A percentile compares a stretch with the other conserved stretches of the same genome.
Conservation (phyloP, 2,888 invertebrate species). For the Microchrysa polita region DNA sequence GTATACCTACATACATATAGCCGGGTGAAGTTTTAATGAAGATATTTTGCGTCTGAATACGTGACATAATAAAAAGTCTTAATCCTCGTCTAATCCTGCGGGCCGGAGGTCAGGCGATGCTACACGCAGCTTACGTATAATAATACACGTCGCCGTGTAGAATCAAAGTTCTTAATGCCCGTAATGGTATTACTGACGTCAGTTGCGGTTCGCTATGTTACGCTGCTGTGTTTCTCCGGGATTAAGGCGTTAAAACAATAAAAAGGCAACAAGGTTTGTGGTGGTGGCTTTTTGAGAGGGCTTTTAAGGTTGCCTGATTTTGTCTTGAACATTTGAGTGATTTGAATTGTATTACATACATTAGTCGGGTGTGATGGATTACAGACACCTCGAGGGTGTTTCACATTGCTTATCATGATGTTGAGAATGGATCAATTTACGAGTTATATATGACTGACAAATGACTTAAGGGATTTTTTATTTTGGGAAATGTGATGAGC, state of each 20-base stretch:
- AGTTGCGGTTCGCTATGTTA: slow-evolving; percentile 5
- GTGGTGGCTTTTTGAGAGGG: no score
- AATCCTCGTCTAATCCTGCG: slow-evolving; percentile 46
- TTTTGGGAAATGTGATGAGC: no score
- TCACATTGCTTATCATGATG: no score
- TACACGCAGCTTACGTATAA: slow-evolving; percentile 2
- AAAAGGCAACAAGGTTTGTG: not conserved
- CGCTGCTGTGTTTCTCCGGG: not conserved
- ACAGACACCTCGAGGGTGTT: no score
- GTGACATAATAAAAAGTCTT: slow-evolving; percentile 47
- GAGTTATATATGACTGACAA: no score
- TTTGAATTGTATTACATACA: no score
- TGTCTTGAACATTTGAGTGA: no score
- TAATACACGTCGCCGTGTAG: slow-evolving; percentile 46
- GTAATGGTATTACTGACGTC: slow-evolving; percentile 24
- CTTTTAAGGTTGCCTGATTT: no score
- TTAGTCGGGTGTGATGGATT: no score
- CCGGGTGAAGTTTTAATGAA: slow-evolving; percentile 47
- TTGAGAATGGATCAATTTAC: no score
- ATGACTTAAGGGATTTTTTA: no score
- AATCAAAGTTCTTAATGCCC: slow-evolving; percentile 34
- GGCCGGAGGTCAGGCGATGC: slow-evolving; percentile 13
- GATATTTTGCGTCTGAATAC: slow-evolving; percentile 47
- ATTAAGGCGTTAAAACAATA: not conserved
- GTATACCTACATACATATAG: no score